Percentiles rank a stretch among this genome's conserved stretches.
Conservation (phyloP, 2,113 vertebrate genomes). For the Trematomus loennbergii region DNA sequence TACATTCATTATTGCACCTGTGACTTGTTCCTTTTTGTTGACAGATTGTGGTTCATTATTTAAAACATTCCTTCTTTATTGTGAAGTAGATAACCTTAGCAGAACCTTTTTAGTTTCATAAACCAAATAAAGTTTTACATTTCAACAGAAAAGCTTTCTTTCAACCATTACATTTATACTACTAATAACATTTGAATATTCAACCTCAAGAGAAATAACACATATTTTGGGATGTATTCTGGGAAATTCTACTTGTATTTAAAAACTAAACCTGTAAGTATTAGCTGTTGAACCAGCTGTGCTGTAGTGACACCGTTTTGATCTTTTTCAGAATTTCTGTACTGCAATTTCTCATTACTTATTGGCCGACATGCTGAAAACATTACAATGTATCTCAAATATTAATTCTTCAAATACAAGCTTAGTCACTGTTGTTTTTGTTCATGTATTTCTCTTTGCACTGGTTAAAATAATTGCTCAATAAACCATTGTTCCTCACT, state of each 20-base stretch:
- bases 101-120: background rate
- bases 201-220: background rate
- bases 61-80: background rate
- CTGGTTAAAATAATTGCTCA: background rate
- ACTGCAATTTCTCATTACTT: too few species aligned
- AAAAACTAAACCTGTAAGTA: too few species aligned
- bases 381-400: too few species aligned
- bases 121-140: constrained; percentile 8
- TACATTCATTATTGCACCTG: constrained; percentile 24
- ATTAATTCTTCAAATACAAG: too few species aligned
- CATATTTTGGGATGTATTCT: background rate
- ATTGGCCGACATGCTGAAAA: too few species aligned
- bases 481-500: too few species aligned
- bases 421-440: too few species aligned
- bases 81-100: background rate
- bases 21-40: background rate
- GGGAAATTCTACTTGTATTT: too few species aligned
- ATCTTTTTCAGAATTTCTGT: too few species aligned
- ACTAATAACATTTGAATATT: background rate
- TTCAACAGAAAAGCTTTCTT: background rate
- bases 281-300: too few species aligned
- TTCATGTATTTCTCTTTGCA: too few species aligned
- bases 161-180: background rate
- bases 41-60: constrained; percentile 42
- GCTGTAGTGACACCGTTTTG: too few species aligned